These are phyloP conservation scores for Crossocerus cetratus DNA, from an alignment of 2,888 invertebrate genomes.

Conservation along the genomic window DNA sequence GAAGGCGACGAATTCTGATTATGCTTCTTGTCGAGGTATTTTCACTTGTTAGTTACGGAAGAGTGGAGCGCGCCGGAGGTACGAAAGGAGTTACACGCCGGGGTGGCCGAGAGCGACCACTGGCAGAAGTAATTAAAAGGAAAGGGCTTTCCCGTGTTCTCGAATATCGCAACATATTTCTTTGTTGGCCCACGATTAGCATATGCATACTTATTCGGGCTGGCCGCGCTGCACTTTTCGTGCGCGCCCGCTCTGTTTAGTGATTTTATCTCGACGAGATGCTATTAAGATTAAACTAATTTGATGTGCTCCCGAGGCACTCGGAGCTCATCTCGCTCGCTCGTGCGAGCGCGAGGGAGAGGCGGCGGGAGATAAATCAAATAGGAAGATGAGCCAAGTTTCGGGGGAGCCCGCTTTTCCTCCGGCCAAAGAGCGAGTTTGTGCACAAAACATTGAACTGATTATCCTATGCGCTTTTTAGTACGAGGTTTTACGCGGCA, in stretches of 20 bases:
- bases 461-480: too few species aligned
- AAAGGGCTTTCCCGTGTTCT: constrained; percentile 1
- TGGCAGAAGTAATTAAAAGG: not conserved
- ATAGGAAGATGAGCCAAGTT: not conserved
- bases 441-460: too few species aligned
- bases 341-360: too few species aligned
- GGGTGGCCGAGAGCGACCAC: not conserved
- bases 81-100: too few species aligned
- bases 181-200: not conserved
- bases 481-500: too few species aligned
- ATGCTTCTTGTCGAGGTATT: not conserved
- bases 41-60: not conserved
- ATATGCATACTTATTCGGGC: not conserved
- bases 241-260: not conserved
- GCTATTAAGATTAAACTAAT: not conserved
- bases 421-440: too few species aligned
- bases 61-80: too few species aligned
- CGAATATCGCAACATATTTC: not conserved
- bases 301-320: not conserved
- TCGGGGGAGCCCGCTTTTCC: too few species aligned
- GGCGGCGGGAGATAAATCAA: constrained; percentile 2
- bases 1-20: not conserved
- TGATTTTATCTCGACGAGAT: not conserved
- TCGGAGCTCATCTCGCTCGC: too few species aligned
- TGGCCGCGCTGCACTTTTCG: too few species aligned